Evolutionary conservation across 2,113 vertebrate species (phyloP), one percentile per base, ranked within the genome.

Genomic region (Neolamprologus caudopunctatus): DNA sequence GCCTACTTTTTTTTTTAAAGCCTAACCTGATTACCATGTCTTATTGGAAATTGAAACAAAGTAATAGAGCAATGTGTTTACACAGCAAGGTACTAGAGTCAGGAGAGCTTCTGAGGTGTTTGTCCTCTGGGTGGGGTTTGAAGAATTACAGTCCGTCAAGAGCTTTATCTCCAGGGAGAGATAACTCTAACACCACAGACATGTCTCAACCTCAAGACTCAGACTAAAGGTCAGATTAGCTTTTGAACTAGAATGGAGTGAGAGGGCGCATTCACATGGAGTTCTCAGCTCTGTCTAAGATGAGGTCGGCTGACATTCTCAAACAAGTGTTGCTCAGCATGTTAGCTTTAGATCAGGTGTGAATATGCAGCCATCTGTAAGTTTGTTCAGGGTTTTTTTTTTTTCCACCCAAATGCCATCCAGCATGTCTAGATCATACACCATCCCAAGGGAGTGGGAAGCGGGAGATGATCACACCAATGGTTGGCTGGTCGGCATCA

Each of bases 391-490:
- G n/a, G 6, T 35, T 19, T 8, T 42, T 40, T 57, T 73, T 57
- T 73, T 13, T 9, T 4, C 2, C 9, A 68, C 55, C 17, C 24
- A 61, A 87, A 88, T 91, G 79, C 63, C 75, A 81, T 84, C 61
- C 82, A 89, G 54, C 28, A 7, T 78, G 47, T 86, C 61, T 81
- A 86, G 85, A 85, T 89, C 63, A 92, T 92, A 83, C 54, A 85
- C 84, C 57, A 50, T 89, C 87, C 93, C 83, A 90, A 95, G 91
- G 91, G 92, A 96, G 85, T 80, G 93, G 92, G 94, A 93, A 93
- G 95, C 92, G 89, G 92, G 89, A 93, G 89, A 88, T 94, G 93
- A 95, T 96, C 92, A 82, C 88, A 91, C 90, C 82, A 85, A 93
- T 86, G 93, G 88, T 94, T 91, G 88, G 87, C 93, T 94, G 92